phyloP scores from a whole-genome alignment of 2,888 invertebrate species.

The Drosophila silvestris region DNA sequence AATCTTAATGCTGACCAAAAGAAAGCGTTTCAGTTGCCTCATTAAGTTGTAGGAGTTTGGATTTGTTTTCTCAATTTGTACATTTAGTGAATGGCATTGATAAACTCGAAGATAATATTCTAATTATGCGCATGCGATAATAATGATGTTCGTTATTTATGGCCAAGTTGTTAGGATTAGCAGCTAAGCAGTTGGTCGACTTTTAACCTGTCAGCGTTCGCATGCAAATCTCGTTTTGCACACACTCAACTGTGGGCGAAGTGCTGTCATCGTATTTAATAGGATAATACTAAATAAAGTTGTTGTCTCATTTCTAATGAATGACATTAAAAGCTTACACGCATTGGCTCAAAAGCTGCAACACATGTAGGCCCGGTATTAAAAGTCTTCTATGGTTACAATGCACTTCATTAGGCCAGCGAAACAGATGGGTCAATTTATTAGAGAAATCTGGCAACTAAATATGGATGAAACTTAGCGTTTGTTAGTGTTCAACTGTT shows the following conservation, averaged over 20 bases:
- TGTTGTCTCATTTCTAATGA: conserved; percentile 22
- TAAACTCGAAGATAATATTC: conserved; percentile 56
- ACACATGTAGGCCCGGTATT: conserved; percentile 3
- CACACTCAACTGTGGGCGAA: conserved; percentile 16
- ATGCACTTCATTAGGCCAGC: conserved; percentile 11
- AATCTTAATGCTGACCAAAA: conserved; percentile 50
- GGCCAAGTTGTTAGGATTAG: conserved; percentile 26
- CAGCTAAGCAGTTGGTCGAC: conserved; percentile 30
- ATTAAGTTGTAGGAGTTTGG: conserved; percentile 73
- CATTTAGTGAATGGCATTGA: conserved; percentile 48
- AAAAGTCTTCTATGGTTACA: background rate
- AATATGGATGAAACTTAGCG: conserved; percentile 14
- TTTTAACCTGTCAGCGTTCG: conserved; percentile 42
- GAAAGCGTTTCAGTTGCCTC: conserved; percentile 61
- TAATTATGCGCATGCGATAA: conserved; percentile 51
- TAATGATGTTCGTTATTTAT: conserved; percentile 62
- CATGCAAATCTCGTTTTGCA: conserved; percentile 28
- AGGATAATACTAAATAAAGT: conserved; percentile 43
- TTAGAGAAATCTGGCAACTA: conserved; percentile 9
- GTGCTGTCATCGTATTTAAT: conserved; percentile 32
- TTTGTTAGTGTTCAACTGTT: conserved; percentile 29
- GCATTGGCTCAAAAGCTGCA: background rate
- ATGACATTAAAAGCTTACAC: conserved; percentile 17
- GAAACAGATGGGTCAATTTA: conserved; percentile 15
- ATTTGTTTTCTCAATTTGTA: conserved; percentile 62